phyloP scores from a whole-genome alignment of 2,113 vertebrate species.

The Vulpes lagopus region DNA sequence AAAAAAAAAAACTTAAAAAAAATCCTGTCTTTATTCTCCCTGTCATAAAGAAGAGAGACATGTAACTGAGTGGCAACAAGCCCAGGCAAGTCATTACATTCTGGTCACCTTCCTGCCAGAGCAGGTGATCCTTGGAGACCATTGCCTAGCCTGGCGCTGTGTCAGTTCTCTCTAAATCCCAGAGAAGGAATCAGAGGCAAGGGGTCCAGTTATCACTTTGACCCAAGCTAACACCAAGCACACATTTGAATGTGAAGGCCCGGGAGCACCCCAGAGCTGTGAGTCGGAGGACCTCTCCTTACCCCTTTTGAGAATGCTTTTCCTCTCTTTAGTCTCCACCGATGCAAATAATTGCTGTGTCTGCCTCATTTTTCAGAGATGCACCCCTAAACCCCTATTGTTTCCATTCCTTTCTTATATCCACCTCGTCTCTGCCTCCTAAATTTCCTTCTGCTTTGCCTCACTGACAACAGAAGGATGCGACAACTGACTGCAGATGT shows the following conservation, averaged over 20 bases:
- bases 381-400: neutral
- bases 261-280: neutral
- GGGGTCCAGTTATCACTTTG: neutral
- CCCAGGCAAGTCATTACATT: neutral
- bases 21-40: constrained; percentile 8
- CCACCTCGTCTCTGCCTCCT: neutral
- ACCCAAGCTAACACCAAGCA: neutral
- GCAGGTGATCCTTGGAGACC: neutral
- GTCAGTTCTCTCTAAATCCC: neutral
- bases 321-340: neutral
- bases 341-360: neutral
- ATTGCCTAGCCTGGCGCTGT: neutral
- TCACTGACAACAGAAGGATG: neutral
- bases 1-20: neutral
- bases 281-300: neutral
- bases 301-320: neutral
- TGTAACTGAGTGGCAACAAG: neutral
- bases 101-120: neutral
- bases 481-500: neutral
- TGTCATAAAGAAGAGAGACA: neutral
- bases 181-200: neutral
- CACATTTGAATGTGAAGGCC: neutral
- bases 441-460: constrained; percentile 43
- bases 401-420: neutral
- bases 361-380: neutral